phyloP scores from a whole-genome alignment of 2,797 vertebrate species.

The Notoglanidium macrostoma region DNA sequence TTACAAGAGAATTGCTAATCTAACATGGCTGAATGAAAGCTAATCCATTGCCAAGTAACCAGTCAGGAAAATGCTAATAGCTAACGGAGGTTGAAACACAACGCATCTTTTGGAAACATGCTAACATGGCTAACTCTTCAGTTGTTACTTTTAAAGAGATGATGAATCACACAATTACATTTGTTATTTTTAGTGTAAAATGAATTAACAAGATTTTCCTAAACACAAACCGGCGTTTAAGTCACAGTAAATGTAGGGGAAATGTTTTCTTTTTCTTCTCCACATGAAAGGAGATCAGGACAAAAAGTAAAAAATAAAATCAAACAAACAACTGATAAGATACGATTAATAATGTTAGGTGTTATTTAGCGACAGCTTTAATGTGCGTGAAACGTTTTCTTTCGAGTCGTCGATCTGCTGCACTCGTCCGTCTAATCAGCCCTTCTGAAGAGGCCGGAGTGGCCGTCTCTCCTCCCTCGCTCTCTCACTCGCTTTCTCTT shows the following conservation, averaged over 20 bases:
- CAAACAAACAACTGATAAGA: not conserved
- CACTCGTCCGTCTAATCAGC: constrained; percentile 65
- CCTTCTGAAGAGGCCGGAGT: constrained; percentile 73
- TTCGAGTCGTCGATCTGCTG: constrained; percentile 53
- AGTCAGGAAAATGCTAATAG: not conserved
- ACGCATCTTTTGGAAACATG: not conserved
- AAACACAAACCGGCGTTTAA: constrained; percentile 74
- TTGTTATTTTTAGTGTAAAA: not conserved
- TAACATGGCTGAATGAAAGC: not conserved
- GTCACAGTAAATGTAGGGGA: constrained; percentile 57
- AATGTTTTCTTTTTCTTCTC: constrained; percentile 42
- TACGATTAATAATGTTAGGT: not conserved
- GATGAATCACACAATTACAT: not conserved
- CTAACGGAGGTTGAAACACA: not conserved
- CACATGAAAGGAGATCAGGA: constrained; percentile 56
- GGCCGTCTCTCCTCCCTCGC: constrained; percentile 53
- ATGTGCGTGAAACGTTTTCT: constrained; percentile 60
- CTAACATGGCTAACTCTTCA: not conserved
- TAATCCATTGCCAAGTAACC: not conserved
- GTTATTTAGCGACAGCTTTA: constrained; percentile 55
- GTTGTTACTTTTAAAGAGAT: not conserved
- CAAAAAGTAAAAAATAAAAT: constrained; percentile 3
- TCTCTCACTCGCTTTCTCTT: constrained; percentile 55
- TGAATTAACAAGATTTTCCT: constrained; percentile 53
- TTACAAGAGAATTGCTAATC: not conserved